Evolutionary conservation across 2,888 invertebrate species (phyloP).

Genomic region (Leptinotarsa haldemani): DNA sequence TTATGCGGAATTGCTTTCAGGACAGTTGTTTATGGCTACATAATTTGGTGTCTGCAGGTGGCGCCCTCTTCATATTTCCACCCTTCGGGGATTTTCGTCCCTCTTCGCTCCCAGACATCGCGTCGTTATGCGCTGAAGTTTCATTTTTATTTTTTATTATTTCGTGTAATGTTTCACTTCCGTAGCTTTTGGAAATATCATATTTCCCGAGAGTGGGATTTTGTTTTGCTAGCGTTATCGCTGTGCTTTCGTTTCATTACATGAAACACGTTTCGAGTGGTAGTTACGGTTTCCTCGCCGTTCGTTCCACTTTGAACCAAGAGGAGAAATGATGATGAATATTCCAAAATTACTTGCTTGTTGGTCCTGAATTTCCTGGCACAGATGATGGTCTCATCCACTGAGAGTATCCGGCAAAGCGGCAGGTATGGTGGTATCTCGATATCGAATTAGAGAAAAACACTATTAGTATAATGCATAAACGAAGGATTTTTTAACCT

Average conservation of each 20-base stretch:
- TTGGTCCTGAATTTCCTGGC: no score
- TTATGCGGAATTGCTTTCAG: constrained; percentile 25
- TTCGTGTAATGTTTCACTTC: constrained; percentile 15
- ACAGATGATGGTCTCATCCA: no score
- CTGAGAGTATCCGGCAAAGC: no score
- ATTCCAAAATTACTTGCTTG: no score
- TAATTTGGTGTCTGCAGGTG: constrained; percentile 18
- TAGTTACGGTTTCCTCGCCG: no score
- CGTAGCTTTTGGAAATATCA: neutral
- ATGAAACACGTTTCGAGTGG: neutral
- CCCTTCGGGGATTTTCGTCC: constrained; percentile 7
- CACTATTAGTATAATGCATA: no score
- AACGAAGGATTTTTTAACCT: no score
- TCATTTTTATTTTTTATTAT: constrained; percentile 1
- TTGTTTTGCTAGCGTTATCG: neutral
- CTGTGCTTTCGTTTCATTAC: constrained; percentile 1
- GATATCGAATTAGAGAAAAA: no score
- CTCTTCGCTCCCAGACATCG: constrained; percentile 3
- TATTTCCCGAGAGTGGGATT: constrained; percentile 1
- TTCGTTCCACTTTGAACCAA: no score
- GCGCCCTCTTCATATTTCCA: constrained; percentile 12
- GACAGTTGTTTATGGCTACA: constrained; percentile 30
- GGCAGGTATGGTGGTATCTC: no score
- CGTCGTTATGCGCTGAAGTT: neutral
- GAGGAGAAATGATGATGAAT: no score